These are phyloP conservation scores for Prunella himalayana DNA, from an alignment of 2,113 vertebrate genomes.

Conservation along the genomic window DNA sequence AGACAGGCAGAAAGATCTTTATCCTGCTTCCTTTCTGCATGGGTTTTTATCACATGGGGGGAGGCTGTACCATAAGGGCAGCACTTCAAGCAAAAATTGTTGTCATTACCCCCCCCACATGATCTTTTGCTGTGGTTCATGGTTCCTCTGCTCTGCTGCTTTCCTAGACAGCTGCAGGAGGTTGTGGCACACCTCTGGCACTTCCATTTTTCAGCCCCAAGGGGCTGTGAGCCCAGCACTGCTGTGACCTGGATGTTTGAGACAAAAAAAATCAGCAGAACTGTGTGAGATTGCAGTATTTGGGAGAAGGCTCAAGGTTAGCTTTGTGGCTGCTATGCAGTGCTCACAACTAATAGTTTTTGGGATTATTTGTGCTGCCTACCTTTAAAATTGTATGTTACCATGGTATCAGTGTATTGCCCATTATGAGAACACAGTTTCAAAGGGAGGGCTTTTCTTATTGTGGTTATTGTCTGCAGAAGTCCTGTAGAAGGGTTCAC, in stretches of 20 bases:
- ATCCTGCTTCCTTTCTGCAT: neutral
- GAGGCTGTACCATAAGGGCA: neutral
- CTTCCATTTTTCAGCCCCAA: neutral
- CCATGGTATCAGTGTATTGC: neutral
- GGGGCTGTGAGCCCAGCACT: accelerated
- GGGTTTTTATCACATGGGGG: neutral
- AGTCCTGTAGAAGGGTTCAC: neutral
- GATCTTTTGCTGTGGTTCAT: neutral
- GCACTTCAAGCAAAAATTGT: neutral
- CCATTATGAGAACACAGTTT: neutral
- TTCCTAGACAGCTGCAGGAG: neutral
- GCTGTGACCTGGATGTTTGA: neutral
- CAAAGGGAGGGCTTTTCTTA: neutral
- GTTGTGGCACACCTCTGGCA: neutral
- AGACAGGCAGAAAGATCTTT: neutral
- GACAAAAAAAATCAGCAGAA: neutral
- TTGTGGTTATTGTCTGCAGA: neutral
- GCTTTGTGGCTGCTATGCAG: neutral
- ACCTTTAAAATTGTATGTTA: neutral
- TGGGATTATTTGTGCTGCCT: neutral
- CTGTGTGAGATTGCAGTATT: neutral
- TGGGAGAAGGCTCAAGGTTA: neutral
- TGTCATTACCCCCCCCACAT: neutral
- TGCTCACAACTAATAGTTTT: neutral
- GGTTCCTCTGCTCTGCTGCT: neutral